These are phyloP conservation scores for Drosophila leonis DNA, from an alignment of 2,888 invertebrate species.

Conservation along the genomic window DNA sequence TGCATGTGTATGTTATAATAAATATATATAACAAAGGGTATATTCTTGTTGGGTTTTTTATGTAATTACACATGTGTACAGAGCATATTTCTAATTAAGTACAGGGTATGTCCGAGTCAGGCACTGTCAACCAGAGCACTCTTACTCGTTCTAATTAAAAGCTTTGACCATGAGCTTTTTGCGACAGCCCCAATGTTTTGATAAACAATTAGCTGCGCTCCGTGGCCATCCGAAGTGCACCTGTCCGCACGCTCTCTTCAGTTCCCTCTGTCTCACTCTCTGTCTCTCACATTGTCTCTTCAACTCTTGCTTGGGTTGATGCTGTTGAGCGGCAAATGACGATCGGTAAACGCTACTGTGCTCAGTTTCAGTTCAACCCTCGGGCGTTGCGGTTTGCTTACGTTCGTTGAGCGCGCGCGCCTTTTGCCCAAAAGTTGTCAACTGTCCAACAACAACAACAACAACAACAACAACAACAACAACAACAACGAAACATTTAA, in stretches of 20 bases:
- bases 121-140: neutral
- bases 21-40: neutral
- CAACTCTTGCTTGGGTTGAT: conserved; percentile 26
- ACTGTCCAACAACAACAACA: conserved; percentile 54
- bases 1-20: neutral
- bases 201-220: conserved; percentile 36
- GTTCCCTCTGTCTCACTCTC: conserved; percentile 1
- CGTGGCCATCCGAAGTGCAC: conserved; percentile 32
- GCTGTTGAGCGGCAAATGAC: conserved; percentile 29
- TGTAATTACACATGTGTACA: neutral
- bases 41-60: too few species aligned
- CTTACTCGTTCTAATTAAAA: conserved; percentile 18
- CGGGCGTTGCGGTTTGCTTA: conserved; percentile 72
- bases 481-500: conserved; percentile 57
- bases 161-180: conserved; percentile 43
- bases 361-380: conserved; percentile 77
- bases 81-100: neutral
- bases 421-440: conserved; percentile 74
- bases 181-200: conserved; percentile 31
- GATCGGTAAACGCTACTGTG: conserved; percentile 29
- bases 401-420: conserved; percentile 39
- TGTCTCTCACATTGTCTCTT: conserved; percentile 4
- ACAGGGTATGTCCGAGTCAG: neutral
- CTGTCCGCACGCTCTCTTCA: conserved; percentile 28
- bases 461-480: conserved; percentile 17